Conservation (phyloP, 2,888 invertebrate genomes). For the Luperina nickerlii region DNA sequence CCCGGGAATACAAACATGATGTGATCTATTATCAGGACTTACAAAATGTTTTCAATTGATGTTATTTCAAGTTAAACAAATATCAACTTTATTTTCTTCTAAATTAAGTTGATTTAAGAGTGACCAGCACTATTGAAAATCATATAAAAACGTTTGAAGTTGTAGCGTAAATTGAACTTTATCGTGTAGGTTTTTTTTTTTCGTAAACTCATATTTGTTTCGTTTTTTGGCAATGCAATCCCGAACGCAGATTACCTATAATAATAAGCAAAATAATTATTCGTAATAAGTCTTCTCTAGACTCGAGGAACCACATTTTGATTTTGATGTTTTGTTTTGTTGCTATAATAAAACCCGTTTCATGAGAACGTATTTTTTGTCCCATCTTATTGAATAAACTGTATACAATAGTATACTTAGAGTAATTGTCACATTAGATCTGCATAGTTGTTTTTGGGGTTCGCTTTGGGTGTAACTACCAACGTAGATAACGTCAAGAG, state of each 20-base stretch:
- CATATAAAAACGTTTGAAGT: no score
- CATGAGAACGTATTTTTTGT: constrained; percentile 54
- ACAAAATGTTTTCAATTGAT: no score
- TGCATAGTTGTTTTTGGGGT: constrained; percentile 19
- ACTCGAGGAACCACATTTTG: neutral
- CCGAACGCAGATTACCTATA: no score
- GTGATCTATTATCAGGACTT: no score
- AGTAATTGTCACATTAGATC: constrained; percentile 24
- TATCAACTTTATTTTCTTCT: no score
- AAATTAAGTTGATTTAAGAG: no score
- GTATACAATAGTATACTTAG: constrained; percentile 17
- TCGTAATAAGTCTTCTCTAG: neutral
- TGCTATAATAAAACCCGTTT: constrained; percentile 40
- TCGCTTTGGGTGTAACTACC: constrained; percentile 8
- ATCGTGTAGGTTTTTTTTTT: no score
- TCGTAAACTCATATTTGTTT: no score
- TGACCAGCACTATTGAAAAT: no score
- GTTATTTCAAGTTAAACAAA: no score
- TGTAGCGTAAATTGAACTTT: no score
- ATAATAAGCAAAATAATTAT: neutral
- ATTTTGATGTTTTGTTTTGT: constrained; percentile 10
- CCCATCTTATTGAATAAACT: constrained; percentile 1
- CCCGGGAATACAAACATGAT: neutral
- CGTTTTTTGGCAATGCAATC: no score
- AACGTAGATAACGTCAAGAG: neutral